Percentiles rank a stretch among this genome's conserved stretches.
phyloP scores from a whole-genome alignment of 2,888 invertebrate genomes.

The Spodoptera picta region DNA sequence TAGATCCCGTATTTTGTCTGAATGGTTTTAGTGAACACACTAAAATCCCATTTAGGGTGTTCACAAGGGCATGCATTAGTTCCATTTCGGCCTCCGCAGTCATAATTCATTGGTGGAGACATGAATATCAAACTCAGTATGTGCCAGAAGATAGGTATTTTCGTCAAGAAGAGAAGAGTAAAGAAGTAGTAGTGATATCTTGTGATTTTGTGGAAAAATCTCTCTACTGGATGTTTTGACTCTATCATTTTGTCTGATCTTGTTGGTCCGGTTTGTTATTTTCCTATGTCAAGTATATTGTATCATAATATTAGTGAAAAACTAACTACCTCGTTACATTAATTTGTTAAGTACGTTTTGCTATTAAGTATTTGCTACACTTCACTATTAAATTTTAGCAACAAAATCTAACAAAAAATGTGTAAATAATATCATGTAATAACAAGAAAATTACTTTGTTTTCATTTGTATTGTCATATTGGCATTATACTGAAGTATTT shows the following conservation, averaged over 20 bases:
- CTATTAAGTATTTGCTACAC: too few species aligned
- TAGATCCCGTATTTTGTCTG: slow-evolving; percentile 72
- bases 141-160: slow-evolving; percentile 76
- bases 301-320: too few species aligned
- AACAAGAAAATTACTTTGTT: too few species aligned
- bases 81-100: slow-evolving; percentile 53
- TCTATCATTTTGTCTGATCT: slow-evolving; percentile 58
- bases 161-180: slow-evolving; percentile 66
- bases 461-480: too few species aligned
- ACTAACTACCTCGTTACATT: too few species aligned
- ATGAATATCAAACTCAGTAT: slow-evolving; percentile 74
- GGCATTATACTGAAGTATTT: too few species aligned
- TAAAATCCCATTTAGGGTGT: slow-evolving; percentile 68
- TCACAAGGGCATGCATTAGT: slow-evolving; percentile 70
- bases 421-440: too few species aligned
- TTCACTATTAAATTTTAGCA: too few species aligned
- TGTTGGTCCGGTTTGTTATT: slow-evolving; percentile 30
- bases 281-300: neutral
- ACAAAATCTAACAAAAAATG: too few species aligned
- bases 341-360: too few species aligned
- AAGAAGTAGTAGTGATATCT: slow-evolving; percentile 74
- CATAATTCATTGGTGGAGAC: slow-evolving; percentile 73
- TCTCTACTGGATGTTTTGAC: slow-evolving; percentile 72
- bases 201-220: slow-evolving; percentile 65
- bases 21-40: slow-evolving; percentile 72